Evolutionary conservation across 2,888 invertebrate genomes (phyloP).

Genomic region (Eucriotettix oculatus): DNA sequence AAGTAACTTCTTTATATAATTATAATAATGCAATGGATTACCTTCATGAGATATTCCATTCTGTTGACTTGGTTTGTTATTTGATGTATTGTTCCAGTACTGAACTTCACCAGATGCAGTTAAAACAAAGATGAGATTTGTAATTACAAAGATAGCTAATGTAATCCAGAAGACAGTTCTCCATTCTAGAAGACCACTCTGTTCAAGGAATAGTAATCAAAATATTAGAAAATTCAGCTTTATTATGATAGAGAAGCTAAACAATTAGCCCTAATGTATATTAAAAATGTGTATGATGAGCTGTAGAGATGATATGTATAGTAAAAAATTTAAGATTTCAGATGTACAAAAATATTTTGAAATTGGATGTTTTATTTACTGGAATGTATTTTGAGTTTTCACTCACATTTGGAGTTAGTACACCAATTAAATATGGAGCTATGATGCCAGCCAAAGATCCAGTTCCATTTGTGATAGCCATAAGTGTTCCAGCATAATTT

Average conservation of each 20-base stretch:
- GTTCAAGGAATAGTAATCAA: slow-evolving; percentile 1
- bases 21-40: no score
- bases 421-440: slow-evolving; percentile 48
- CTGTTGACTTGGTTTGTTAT: no score
- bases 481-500: slow-evolving; percentile 48
- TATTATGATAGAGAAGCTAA: neutral
- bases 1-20: no score
- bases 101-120: slow-evolving; percentile 60
- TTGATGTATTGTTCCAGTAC: slow-evolving; percentile 46
- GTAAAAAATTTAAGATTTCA: no score
- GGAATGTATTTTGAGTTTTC: neutral
- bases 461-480: slow-evolving; percentile 53
- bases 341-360: no score
- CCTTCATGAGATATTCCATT: no score
- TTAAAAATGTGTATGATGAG: no score
- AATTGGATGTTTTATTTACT: neutral
- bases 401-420: slow-evolving; percentile 46
- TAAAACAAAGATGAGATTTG: slow-evolving; percentile 49
- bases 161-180: slow-evolving; percentile 66
- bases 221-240: neutral
- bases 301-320: no score
- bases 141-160: slow-evolving; percentile 44
- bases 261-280: neutral
- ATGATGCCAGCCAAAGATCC: slow-evolving; percentile 55
- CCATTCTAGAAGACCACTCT: slow-evolving; percentile 43